Evolutionary conservation across 35 echinoderm and acorn worm genomes (phyloP).

Genomic region (Apostichopus japonicus): DNA sequence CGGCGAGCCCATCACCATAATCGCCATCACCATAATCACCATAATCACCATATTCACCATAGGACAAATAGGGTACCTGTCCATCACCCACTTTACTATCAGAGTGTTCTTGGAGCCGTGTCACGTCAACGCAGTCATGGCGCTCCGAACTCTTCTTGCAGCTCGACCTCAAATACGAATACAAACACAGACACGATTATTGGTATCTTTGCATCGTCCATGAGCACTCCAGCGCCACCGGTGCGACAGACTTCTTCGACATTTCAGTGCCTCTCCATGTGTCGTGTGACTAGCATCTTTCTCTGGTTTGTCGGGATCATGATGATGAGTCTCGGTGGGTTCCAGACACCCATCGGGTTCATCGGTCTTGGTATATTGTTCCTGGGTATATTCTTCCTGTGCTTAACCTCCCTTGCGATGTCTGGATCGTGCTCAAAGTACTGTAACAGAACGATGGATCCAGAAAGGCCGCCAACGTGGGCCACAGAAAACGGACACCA

Average conservation of each 20-base stretch:
- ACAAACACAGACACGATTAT: background rate
- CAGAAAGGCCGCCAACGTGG: background rate
- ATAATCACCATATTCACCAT: background rate
- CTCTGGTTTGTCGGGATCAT: constrained; percentile 50
- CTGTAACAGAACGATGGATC: background rate
- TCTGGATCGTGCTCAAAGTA: constrained; percentile 20
- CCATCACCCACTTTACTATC: background rate
- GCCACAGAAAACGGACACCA: background rate
- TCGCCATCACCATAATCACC: constrained; percentile 26
- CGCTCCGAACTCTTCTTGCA: background rate
- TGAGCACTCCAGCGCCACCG: background rate
- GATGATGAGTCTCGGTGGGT: constrained; percentile 51
- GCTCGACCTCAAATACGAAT: background rate
- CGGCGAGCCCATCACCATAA: background rate
- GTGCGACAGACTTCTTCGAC: background rate
- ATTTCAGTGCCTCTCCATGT: background rate
- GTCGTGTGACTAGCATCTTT: constrained; percentile 19
- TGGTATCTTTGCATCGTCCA: no score
- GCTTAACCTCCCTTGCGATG: constrained; percentile 14
- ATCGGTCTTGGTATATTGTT: constrained; percentile 6
- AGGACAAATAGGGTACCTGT: no score
- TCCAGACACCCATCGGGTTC: constrained; percentile 20
- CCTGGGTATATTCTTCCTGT: background rate
- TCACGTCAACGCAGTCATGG: background rate
- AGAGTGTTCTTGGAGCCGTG: background rate